phyloP scores from a whole-genome alignment of 2,888 invertebrate species.

The Homarus gammarus region DNA sequence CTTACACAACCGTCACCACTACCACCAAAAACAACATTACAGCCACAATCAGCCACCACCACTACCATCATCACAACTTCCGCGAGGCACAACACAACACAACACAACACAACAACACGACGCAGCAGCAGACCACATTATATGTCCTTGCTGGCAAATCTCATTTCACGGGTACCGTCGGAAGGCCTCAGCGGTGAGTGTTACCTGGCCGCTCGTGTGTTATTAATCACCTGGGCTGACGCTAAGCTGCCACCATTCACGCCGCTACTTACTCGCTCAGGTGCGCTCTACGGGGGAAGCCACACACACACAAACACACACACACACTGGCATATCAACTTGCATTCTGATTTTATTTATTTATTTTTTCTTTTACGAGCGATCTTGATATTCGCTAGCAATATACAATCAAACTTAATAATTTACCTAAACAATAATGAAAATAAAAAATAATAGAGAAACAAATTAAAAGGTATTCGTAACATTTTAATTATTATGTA shows the following conservation, averaged over 20 bases:
- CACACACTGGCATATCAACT: neutral
- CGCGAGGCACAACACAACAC: neutral
- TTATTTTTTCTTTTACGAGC: too few species aligned
- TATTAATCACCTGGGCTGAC: constrained; percentile 45
- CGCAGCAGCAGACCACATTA: too few species aligned
- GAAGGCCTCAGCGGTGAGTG: constrained; percentile 3
- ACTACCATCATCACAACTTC: neutral
- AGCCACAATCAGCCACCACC: constrained; percentile 14
- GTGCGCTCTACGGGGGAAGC: constrained; percentile 16
- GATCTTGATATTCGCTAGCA: too few species aligned
- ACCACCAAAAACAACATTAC: neutral
- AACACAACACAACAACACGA: constrained; percentile 1
- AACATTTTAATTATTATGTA: too few species aligned
- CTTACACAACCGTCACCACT: neutral
- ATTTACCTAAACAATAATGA: too few species aligned
- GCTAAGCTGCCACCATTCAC: constrained; percentile 41
- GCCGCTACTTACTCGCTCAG: constrained; percentile 30
- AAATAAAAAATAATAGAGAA: too few species aligned
- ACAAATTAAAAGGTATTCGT: too few species aligned
- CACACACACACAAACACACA: neutral
- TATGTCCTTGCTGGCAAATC: constrained; percentile 35
- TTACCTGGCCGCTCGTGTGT: constrained; percentile 32
- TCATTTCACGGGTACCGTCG: constrained; percentile 40
- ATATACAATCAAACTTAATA: too few species aligned
- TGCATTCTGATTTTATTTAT: too few species aligned